Conservation (phyloP, 2,888 invertebrate genomes). For the Zeuzera pyrina region DNA sequence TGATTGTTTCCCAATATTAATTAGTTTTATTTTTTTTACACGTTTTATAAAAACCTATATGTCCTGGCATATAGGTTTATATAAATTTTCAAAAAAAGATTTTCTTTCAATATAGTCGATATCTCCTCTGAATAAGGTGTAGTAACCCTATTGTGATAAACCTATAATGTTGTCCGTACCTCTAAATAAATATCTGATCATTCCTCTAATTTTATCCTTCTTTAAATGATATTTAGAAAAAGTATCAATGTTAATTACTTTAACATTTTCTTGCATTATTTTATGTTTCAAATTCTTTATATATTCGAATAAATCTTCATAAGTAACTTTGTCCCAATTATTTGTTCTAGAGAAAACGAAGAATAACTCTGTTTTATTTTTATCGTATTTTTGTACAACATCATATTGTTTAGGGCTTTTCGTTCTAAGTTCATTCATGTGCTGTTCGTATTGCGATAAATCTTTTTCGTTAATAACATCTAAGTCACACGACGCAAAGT, state of each 20-base stretch:
- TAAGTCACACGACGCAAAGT: not conserved
- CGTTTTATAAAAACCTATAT: slow-evolving; percentile 7
- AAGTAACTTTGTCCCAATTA: slow-evolving; percentile 13
- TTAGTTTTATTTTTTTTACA: slow-evolving; percentile 12
- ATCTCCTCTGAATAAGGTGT: not conserved
- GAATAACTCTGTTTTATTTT: slow-evolving; percentile 1
- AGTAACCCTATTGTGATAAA: not conserved
- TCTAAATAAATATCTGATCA: slow-evolving; percentile 5
- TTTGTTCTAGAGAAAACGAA: slow-evolving; percentile 9
- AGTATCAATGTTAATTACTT: too few species aligned
- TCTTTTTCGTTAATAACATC: too few species aligned
- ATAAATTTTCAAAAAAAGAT: too few species aligned
- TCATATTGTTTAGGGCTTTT: not conserved
- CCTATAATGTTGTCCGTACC: slow-evolving; percentile 1
- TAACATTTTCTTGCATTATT: slow-evolving; percentile 3
- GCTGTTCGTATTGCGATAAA: too few species aligned
- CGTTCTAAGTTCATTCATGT: not conserved
- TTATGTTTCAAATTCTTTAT: slow-evolving; percentile 5
- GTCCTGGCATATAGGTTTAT: slow-evolving; percentile 4
- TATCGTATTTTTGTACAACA: slow-evolving; percentile 2
- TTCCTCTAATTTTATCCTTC: slow-evolving; percentile 5
- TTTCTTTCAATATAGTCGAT: slow-evolving; percentile 7
- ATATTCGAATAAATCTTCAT: slow-evolving; percentile 11
- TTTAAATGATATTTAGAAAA: too few species aligned
- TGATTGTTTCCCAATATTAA: slow-evolving; percentile 25